phyloP scores from a whole-genome alignment of 2,888 invertebrate species.

The Teleiodes luculella region DNA sequence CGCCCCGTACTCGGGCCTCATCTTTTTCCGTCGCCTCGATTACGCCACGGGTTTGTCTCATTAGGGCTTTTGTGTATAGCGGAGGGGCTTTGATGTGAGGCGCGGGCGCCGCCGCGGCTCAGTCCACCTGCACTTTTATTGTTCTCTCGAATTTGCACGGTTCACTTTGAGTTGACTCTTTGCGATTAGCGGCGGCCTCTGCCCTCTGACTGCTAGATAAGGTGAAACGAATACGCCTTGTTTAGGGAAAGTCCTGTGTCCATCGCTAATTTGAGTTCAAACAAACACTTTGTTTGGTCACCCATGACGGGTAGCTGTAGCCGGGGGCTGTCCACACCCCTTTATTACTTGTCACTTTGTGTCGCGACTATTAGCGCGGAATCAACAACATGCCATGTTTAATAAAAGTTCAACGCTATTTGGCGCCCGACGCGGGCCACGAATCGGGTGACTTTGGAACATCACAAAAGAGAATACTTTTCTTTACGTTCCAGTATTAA shows the following conservation, averaged over 20 bases:
- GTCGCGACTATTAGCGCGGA: conserved; percentile 37
- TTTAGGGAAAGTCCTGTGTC: conserved; percentile 1
- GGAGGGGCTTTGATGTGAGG: conserved; percentile 70
- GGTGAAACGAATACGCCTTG: conserved; percentile 1
- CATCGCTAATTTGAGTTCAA: conserved; percentile 7
- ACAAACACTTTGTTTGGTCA: conserved; percentile 12
- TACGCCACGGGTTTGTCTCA: conserved; percentile 79
- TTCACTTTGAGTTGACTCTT: conserved; percentile 67
- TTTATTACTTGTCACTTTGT: conserved; percentile 73
- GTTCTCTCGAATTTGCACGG: conserved; percentile 74
- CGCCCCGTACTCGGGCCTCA: conserved; percentile 77
- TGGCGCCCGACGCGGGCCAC: conserved; percentile 49
- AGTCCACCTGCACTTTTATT: conserved; percentile 77
- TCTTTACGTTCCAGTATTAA: no score
- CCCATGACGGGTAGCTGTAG: not conserved
- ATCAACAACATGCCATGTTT: conserved; percentile 63
- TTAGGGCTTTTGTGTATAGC: conserved; percentile 78
- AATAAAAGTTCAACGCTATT: conserved; percentile 63
- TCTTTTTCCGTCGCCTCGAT: conserved; percentile 78
- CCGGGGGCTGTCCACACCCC: conserved; percentile 57
- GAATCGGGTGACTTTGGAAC: conserved; percentile 1
- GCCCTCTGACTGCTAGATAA: conserved; percentile 48
- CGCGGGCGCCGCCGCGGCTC: conserved; percentile 51
- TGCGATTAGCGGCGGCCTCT: conserved; percentile 57
- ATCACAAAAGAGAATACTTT: not conserved